phyloP scores from a whole-genome alignment of 2,888 invertebrate genomes.

The Drosophila sordidapex region DNA sequence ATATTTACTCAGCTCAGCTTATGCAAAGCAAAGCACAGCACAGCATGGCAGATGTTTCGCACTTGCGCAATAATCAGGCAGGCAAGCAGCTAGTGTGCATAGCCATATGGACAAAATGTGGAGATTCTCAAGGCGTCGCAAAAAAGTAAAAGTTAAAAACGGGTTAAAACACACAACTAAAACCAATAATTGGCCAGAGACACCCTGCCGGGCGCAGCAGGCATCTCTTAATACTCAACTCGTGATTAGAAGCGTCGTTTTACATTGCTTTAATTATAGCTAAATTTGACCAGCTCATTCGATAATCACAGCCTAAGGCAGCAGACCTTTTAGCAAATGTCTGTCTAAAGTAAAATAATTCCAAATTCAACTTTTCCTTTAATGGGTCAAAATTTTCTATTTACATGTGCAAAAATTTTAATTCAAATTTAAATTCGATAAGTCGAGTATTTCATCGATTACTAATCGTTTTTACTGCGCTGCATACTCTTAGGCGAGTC shows the following conservation, averaged over 20 bases:
- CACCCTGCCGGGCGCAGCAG: slow-evolving; percentile 45
- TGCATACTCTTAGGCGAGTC: neutral
- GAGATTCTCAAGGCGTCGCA: slow-evolving; percentile 60
- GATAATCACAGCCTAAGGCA: slow-evolving; percentile 26
- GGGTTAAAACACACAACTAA: slow-evolving; percentile 30
- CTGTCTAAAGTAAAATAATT: slow-evolving; percentile 2
- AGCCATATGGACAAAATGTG: slow-evolving; percentile 28
- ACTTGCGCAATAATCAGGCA: slow-evolving; percentile 62
- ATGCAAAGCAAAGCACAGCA: slow-evolving; percentile 59
- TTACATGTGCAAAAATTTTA: neutral
- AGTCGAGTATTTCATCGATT: neutral
- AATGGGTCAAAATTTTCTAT: neutral
- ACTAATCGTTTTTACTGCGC: neutral
- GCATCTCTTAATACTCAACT: slow-evolving; percentile 23
- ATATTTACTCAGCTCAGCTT: slow-evolving; percentile 46
- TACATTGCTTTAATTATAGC: slow-evolving; percentile 41
- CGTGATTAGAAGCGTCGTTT: slow-evolving; percentile 30
- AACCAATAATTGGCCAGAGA: slow-evolving; percentile 30
- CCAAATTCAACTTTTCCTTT: slow-evolving; percentile 3
- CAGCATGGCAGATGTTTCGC: slow-evolving; percentile 6
- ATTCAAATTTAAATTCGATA: neutral
- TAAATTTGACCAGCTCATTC: slow-evolving; percentile 25
- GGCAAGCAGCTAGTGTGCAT: slow-evolving; percentile 23
- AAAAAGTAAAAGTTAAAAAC: slow-evolving; percentile 65
- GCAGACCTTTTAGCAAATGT: slow-evolving; percentile 21